Evolutionary conservation across 1,140 invertebrate genomes (phyloP).

Genomic region (Drosophila tropicalis): DNA sequence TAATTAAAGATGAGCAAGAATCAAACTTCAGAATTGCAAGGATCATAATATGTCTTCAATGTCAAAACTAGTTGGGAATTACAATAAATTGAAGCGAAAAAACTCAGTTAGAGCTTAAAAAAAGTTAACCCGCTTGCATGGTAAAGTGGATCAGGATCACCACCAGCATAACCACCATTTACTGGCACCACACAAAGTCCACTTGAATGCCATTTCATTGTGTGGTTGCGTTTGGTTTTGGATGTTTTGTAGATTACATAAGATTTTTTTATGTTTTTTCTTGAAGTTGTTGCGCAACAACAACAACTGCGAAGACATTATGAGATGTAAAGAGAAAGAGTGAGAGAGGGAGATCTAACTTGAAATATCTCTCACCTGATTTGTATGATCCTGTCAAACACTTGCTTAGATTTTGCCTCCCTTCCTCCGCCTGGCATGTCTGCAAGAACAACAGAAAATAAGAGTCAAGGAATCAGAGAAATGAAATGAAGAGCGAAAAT

Average conservation of each 20-base stretch:
- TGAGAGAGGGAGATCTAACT: neutral
- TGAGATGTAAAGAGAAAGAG: neutral
- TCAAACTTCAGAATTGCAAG: too few species aligned
- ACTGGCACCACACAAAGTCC: conserved; percentile 4
- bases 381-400: conserved; percentile 71
- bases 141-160: neutral
- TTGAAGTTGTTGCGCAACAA: conserved; percentile 9
- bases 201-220: conserved; percentile 11
- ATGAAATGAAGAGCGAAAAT: conserved; percentile 12
- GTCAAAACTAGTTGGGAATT: too few species aligned
- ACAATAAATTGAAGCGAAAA: too few species aligned
- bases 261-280: neutral
- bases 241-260: conserved; percentile 1
- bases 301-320: neutral
- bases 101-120: too few species aligned
- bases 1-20: too few species aligned
- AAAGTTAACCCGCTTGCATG: too few species aligned
- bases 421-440: conserved; percentile 71
- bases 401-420: conserved; percentile 45
- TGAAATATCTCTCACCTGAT: conserved; percentile 52
- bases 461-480: conserved; percentile 13
- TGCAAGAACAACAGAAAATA: conserved; percentile 40
- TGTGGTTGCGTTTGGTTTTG: conserved; percentile 11
- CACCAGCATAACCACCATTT: neutral
- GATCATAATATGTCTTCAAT: too few species aligned